Base-by-base conservation (phyloP, 1,140 invertebrate genomes). In the Bombus waltoni region DNA sequence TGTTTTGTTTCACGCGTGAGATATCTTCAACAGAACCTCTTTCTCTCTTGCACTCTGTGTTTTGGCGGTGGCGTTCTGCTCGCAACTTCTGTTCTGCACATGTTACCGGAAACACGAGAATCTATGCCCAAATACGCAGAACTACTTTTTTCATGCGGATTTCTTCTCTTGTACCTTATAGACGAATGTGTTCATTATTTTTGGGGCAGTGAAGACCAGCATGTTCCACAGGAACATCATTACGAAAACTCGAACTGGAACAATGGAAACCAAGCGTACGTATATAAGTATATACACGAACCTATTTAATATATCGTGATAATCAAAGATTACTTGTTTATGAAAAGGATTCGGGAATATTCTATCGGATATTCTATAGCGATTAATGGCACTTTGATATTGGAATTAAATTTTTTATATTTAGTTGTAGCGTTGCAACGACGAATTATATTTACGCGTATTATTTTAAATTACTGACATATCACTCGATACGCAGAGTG, bases 41-140 rank as follows among this genome's bases (percentile, higher is more conserved):
- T 96, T 8, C 95, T 97, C 18, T 97, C 97, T 15, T 95, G 96
- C 25, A 92, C 98, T 18, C 96, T 98, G 1, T 98, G 98, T 91
- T 98, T 98, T 87, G 98, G 98, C 40, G 98, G 97, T 8, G 98
- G 98, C 0, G 98, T 99, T 13, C 96, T 99, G 47, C 93, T 99
- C 32, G 97, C 97, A 0, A 98, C 98, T 1, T 97, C 97, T 38
- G 94, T 98, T 62, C 95, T 98, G 6, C 98, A 98, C 93, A 97
- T 98, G 95, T 94, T 98, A 65, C 98, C 98, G 32, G 98, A 98
- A 95, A 96, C 97, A 18, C 95, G 95, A 81, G 95, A 96, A 76
- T 94, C 94, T 75, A 90, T 96, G 47, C 93, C 96, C 1, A 85
- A 95, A 42, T 95, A 96, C 87, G 96, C 97, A 0, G 98, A 98